These are phyloP conservation scores for Sesia bembeciformis DNA, from an alignment of 2,888 invertebrate genomes.

Conservation along the genomic window DNA sequence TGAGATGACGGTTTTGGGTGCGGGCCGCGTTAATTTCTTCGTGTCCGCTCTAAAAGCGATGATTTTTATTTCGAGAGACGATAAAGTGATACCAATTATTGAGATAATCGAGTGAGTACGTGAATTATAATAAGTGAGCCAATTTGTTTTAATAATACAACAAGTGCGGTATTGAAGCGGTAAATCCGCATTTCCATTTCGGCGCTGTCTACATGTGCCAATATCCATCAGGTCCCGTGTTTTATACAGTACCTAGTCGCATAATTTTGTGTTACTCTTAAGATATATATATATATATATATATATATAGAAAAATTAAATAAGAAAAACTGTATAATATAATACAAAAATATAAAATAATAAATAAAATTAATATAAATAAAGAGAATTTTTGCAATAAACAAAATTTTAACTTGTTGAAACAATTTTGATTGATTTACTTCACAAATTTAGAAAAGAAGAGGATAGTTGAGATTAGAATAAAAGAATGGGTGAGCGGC, in stretches of 20 bases:
- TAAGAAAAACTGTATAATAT: not conserved
- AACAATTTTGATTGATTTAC: too few relatives aligned
- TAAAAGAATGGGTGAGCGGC: slow-evolving; percentile 25
- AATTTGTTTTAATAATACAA: slow-evolving; percentile 8
- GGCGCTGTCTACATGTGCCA: slow-evolving; percentile 48
- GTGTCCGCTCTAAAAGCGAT: not conserved
- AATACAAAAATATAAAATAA: not conserved
- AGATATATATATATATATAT: too few relatives aligned
- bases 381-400: not conserved
- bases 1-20: slow-evolving; percentile 43
- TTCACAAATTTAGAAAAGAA: not conserved
- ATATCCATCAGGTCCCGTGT: slow-evolving; percentile 39
- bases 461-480: not conserved
- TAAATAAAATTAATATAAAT: not conserved
- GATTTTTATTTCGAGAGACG: not conserved
- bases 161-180: slow-evolving; percentile 34
- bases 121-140: slow-evolving; percentile 6
- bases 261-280: too few relatives aligned
- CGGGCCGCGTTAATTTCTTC: slow-evolving; percentile 42
- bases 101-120: slow-evolving; percentile 7
- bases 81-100: slow-evolving; percentile 2
- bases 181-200: slow-evolving; percentile 21
- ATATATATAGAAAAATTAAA: not conserved
- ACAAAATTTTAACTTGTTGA: too few relatives aligned
- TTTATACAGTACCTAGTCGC: slow-evolving; percentile 13